Conservation (phyloP, 2,113 vertebrate genomes). For the Morone saxatilis region DNA sequence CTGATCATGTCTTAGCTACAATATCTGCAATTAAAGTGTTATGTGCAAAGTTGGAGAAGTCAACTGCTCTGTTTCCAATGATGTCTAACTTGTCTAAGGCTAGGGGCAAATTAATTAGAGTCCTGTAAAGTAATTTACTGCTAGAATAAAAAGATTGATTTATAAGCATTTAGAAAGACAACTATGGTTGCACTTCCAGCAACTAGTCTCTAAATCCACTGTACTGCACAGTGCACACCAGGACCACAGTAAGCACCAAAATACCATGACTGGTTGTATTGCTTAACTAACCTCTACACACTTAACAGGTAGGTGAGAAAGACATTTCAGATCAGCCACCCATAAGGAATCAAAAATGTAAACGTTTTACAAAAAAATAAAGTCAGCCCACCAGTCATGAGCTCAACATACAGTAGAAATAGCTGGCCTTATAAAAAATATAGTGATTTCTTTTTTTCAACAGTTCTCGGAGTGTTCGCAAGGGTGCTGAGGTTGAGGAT, state of each 20-base stretch:
- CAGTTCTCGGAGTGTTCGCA: conserved; percentile 69
- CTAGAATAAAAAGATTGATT: conserved; percentile 39
- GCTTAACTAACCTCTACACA: conserved; percentile 59
- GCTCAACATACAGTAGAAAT: conserved; percentile 86
- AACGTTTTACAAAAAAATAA: conserved; percentile 80
- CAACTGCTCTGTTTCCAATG: conserved; percentile 28
- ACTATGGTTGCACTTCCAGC: conserved; percentile 51
- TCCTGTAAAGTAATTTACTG: conserved; percentile 44
- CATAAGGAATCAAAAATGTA: conserved; percentile 72
- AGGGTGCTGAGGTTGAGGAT: conserved; percentile 62
- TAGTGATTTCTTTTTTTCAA: conserved; percentile 82
- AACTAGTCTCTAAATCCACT: conserved; percentile 56
- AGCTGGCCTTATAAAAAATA: conserved; percentile 85
- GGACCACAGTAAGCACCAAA: conserved; percentile 76
- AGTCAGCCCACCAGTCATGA: conserved; percentile 73
- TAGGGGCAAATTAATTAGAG: conserved; percentile 29
- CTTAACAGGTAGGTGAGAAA: conserved; percentile 59
- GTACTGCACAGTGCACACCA: conserved; percentile 59
- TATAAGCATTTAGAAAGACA: conserved; percentile 61
- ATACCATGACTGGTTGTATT: conserved; percentile 59
- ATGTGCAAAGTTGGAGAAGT: conserved; percentile 73
- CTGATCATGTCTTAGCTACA: conserved; percentile 64
- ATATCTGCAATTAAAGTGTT: conserved; percentile 82
- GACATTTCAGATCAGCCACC: conserved; percentile 71
- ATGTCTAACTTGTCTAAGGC: conserved; percentile 22